Percentiles rank a stretch among this genome's conserved stretches.
phyloP scores from a whole-genome alignment of 2,888 invertebrate genomes.

The Dolomedes plantarius region DNA sequence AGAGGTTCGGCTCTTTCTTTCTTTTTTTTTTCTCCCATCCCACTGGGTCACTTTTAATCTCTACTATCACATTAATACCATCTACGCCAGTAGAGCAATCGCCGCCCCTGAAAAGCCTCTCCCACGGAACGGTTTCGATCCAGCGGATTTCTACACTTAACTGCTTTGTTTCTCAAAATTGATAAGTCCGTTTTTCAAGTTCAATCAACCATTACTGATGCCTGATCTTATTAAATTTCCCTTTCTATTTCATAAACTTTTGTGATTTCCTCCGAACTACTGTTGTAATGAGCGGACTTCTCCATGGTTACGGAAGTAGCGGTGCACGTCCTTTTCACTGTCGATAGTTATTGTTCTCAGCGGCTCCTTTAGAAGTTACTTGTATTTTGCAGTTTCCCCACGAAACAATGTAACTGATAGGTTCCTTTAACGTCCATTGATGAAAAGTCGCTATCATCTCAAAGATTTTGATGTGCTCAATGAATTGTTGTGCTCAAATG shows the following conservation, averaged over 20 bases:
- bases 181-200: neutral
- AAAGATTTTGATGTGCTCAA: too few species aligned
- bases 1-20: neutral
- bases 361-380: too few species aligned
- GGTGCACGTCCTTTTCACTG: neutral
- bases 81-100: neutral
- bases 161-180: neutral
- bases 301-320: neutral
- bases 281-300: neutral
- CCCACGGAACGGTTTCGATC: neutral
- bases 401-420: neutral
- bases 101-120: neutral
- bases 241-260: neutral
- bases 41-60: constrained; percentile 16
- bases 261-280: neutral
- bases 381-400: too few species aligned
- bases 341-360: neutral
- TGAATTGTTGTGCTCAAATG: too few species aligned
- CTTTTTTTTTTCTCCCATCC: neutral
- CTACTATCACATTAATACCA: constrained; percentile 2
- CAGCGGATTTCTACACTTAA: neutral
- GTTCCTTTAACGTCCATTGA: neutral
- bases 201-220: neutral
- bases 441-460: neutral
- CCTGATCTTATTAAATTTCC: neutral